Conservation (phyloP, 2,888 invertebrate genomes). For the Coremacera marginata region DNA sequence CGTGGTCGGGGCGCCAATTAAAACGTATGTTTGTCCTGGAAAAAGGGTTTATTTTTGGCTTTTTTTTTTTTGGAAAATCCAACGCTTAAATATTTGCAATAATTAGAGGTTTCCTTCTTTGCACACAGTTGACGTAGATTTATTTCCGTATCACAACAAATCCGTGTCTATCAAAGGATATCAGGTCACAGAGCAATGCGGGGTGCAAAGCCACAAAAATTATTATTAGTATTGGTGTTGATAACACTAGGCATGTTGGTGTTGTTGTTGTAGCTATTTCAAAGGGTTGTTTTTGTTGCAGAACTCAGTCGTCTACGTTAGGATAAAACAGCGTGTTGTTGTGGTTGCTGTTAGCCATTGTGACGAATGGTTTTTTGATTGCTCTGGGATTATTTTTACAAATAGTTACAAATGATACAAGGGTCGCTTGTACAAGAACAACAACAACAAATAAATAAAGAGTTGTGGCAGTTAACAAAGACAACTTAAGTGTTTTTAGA, state of each 20-base stretch:
- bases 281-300: slow-evolving; percentile 11
- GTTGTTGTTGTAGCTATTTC: neutral
- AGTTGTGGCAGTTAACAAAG: neutral
- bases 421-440: slow-evolving; percentile 4
- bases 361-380: slow-evolving; percentile 44
- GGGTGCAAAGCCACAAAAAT: slow-evolving; percentile 51
- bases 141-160: neutral
- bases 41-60: neutral
- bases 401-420: slow-evolving; percentile 44
- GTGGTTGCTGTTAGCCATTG: neutral
- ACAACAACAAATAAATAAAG: slow-evolving; percentile 5
- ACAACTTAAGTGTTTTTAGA: slow-evolving; percentile 17
- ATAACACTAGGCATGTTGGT: neutral
- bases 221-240: slow-evolving; percentile 47
- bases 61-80: neutral
- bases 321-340: slow-evolving; percentile 24
- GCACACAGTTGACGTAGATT: neutral
- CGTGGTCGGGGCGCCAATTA: slow-evolving; percentile 31
- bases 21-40: slow-evolving; percentile 13
- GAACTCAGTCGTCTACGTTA: neutral
- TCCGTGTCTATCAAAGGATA: neutral
- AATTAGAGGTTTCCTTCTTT: slow-evolving; percentile 19
- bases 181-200: neutral
- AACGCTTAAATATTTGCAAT: neutral
- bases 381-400: slow-evolving; percentile 46